These are phyloP conservation scores for Parasteatoda lunata DNA, from an alignment of 2,888 invertebrate genomes.

Conservation along the genomic window DNA sequence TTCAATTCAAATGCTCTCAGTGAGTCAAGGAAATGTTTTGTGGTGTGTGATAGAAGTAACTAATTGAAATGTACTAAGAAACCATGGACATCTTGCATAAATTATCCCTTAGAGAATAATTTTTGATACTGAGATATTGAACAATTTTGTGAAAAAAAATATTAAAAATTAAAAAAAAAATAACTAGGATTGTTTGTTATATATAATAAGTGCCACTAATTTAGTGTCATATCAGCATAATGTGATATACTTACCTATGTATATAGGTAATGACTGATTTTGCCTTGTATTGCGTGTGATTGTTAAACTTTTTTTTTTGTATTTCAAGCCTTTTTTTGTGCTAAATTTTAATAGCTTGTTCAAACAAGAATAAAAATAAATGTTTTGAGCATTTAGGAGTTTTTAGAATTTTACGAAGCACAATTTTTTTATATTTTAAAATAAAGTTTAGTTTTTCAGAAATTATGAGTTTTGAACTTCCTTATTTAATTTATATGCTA, in stretches of 20 bases:
- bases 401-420: too few relatives aligned
- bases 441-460: too few relatives aligned
- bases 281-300: slow-evolving; percentile 25
- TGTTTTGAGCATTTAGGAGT: too few relatives aligned
- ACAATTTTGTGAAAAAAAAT: not conserved
- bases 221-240: slow-evolving; percentile 65
- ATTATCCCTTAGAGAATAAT: slow-evolving; percentile 1
- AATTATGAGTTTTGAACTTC: too few relatives aligned
- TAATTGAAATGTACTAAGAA: slow-evolving; percentile 5
- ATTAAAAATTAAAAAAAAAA: not conserved
- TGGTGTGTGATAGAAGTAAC: slow-evolving; percentile 14
- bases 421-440: too few relatives aligned
- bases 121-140: slow-evolving; percentile 4
- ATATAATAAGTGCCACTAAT: slow-evolving; percentile 56
- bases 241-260: slow-evolving; percentile 54
- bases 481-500: too few relatives aligned
- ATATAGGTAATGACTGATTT: slow-evolving; percentile 46
- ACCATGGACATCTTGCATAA: slow-evolving; percentile 10
- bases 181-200: slow-evolving; percentile 31
- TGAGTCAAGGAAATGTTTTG: slow-evolving; percentile 18
- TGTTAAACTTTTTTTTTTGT: not conserved
- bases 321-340: too few relatives aligned
- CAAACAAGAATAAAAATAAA: too few relatives aligned
- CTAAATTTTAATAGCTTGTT: too few relatives aligned
- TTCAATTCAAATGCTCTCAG: not conserved